A percentile compares a stretch with the other conserved stretches of the same genome.
phyloP scores from a whole-genome alignment of 2,888 invertebrate species.

The Chymomyza caudatula region DNA sequence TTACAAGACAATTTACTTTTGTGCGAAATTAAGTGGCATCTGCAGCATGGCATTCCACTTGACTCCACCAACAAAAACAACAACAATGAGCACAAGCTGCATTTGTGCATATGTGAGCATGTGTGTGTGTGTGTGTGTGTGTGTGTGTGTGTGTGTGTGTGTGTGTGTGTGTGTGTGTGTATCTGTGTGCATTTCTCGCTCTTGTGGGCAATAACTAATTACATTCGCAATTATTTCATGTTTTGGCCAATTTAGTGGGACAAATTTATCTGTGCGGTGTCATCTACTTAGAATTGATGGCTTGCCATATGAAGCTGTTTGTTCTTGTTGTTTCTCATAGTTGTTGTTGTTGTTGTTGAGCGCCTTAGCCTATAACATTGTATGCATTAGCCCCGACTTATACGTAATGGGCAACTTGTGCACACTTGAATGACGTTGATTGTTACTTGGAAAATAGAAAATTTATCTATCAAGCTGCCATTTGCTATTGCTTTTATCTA shows the following conservation, averaged over 20 bases:
- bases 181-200: conserved; percentile 51
- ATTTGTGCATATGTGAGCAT: background rate
- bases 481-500: conserved; percentile 24
- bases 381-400: conserved; percentile 48
- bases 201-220: conserved; percentile 78
- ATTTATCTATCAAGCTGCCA: conserved; percentile 43
- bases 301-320: conserved; percentile 57
- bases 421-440: conserved; percentile 62
- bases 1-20: conserved; percentile 77
- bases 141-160: conserved; percentile 15
- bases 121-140: conserved; percentile 20
- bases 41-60: conserved; percentile 69
- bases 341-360: conserved; percentile 31
- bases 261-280: conserved; percentile 79
- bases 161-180: conserved; percentile 18
- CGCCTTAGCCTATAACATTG: conserved; percentile 28
- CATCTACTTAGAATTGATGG: conserved; percentile 78
- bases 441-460: conserved; percentile 60
- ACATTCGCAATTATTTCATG: conserved; percentile 79
- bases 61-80: conserved; percentile 51
- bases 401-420: conserved; percentile 12
- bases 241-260: conserved; percentile 79
- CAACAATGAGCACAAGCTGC: conserved; percentile 16
- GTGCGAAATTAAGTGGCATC: conserved; percentile 76
- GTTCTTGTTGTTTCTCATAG: conserved; percentile 16